phyloP scores from a whole-genome alignment of 2,797 vertebrate species.

The Malacoraja senta region DNA sequence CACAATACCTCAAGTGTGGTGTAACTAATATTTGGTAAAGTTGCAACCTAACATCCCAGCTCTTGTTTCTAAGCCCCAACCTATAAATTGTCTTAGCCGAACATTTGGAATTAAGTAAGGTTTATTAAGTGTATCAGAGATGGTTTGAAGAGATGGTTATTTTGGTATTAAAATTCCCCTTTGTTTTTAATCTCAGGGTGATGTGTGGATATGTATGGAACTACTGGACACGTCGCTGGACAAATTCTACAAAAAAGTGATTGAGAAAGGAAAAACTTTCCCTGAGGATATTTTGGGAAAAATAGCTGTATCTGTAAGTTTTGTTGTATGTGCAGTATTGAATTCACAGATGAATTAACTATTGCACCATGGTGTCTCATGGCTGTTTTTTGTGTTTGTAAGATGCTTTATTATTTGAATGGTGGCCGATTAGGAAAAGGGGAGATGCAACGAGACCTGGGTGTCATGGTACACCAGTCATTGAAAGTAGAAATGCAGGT shows the following conservation, averaged over 20 bases:
- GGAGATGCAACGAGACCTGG: too few species aligned
- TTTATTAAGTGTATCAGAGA: neutral
- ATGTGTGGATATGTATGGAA: slow-evolving; percentile 72
- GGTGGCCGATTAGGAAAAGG: too few species aligned
- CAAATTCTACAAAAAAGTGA: slow-evolving; percentile 68
- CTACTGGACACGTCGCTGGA: slow-evolving; percentile 68
- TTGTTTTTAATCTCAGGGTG: slow-evolving; percentile 49
- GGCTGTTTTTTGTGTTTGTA: neutral
- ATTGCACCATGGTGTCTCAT: neutral
- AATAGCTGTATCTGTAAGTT: slow-evolving; percentile 66
- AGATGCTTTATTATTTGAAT: too few species aligned
- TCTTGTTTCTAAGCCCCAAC: too few species aligned
- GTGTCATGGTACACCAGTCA: too few species aligned
- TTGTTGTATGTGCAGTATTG: neutral
- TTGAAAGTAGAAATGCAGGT: too few species aligned
- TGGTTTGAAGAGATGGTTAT: neutral
- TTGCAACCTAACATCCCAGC: too few species aligned
- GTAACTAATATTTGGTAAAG: too few species aligned
- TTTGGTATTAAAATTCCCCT: neutral
- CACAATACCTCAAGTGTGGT: too few species aligned
- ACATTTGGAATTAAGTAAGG: too few species aligned
- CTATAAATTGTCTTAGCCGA: too few species aligned
- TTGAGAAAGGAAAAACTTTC: slow-evolving; percentile 62
- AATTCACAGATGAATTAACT: neutral
- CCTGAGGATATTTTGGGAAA: slow-evolving; percentile 67